These are phyloP conservation scores for Bryconaethiops microstoma DNA, from an alignment of 2,797 vertebrate genomes.

Conservation along the genomic window DNA sequence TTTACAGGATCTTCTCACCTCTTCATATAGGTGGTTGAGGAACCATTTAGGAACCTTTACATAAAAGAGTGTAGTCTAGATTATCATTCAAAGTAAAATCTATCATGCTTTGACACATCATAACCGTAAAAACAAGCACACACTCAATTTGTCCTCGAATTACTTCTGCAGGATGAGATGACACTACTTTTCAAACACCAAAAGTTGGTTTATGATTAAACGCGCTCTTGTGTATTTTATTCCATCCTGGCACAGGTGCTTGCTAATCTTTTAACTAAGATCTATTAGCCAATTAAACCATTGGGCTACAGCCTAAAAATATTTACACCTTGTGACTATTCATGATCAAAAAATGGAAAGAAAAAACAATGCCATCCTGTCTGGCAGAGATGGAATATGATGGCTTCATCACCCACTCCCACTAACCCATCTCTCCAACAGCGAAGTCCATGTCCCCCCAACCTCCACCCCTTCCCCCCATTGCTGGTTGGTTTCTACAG, in stretches of 20 bases:
- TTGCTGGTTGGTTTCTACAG: slow-evolving; percentile 81
- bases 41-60: neutral
- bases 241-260: neutral
- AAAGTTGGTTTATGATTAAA: neutral
- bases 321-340: slow-evolving; percentile 20
- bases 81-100: neutral
- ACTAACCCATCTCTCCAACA: slow-evolving; percentile 34
- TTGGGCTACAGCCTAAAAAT: slow-evolving; percentile 13
- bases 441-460: slow-evolving; percentile 22
- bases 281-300: slow-evolving; percentile 28
- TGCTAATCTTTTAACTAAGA: slow-evolving; percentile 10
- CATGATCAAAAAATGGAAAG: neutral
- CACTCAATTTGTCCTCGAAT: neutral
- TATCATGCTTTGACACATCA: neutral
- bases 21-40: too few species aligned
- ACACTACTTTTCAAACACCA: slow-evolving; percentile 18
- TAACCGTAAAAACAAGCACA: neutral
- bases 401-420: slow-evolving; percentile 57
- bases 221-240: neutral
- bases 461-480: slow-evolving; percentile 56
- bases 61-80: neutral
- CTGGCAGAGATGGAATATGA: slow-evolving; percentile 53
- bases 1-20: too few species aligned
- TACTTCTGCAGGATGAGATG: neutral
- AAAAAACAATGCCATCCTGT: slow-evolving; percentile 38